phyloP scores from a whole-genome alignment of 2,888 invertebrate genomes.

The Hypomecis atomaria region DNA sequence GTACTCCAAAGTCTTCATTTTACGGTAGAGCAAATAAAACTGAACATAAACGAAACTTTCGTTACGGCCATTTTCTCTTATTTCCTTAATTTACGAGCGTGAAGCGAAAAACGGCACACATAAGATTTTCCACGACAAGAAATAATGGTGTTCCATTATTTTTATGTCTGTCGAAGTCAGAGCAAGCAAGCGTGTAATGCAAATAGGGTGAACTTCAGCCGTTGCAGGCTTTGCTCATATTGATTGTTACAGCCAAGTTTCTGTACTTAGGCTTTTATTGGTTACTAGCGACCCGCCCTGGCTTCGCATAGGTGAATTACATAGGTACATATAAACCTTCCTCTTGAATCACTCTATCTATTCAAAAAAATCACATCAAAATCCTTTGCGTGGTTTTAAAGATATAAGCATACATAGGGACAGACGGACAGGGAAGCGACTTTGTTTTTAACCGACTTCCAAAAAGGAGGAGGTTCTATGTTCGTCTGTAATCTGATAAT shows the following conservation, averaged over 20 bases:
- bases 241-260: slow-evolving; percentile 53
- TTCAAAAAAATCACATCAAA: too few species aligned
- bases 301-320: too few species aligned
- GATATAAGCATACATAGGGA: too few species aligned
- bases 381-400: too few species aligned
- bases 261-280: slow-evolving; percentile 20
- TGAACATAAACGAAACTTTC: slow-evolving; percentile 36
- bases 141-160: slow-evolving; percentile 47
- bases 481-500: too few species aligned
- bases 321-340: too few species aligned
- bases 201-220: slow-evolving; percentile 61
- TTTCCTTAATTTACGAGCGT: slow-evolving; percentile 42
- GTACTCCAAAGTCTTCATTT: slow-evolving; percentile 17
- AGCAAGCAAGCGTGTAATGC: slow-evolving; percentile 56
- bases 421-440: too few species aligned
- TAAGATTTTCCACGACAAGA: slow-evolving; percentile 41
- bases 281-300: too few species aligned
- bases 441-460: too few species aligned
- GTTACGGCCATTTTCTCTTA: slow-evolving; percentile 37
- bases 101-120: slow-evolving; percentile 40
- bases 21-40: slow-evolving; percentile 36
- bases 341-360: too few species aligned
- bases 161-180: slow-evolving; percentile 49
- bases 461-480: too few species aligned
- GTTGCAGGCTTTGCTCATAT: slow-evolving; percentile 58